Conservation (phyloP, 2,113 vertebrate species). For the Piaya cayana region DNA sequence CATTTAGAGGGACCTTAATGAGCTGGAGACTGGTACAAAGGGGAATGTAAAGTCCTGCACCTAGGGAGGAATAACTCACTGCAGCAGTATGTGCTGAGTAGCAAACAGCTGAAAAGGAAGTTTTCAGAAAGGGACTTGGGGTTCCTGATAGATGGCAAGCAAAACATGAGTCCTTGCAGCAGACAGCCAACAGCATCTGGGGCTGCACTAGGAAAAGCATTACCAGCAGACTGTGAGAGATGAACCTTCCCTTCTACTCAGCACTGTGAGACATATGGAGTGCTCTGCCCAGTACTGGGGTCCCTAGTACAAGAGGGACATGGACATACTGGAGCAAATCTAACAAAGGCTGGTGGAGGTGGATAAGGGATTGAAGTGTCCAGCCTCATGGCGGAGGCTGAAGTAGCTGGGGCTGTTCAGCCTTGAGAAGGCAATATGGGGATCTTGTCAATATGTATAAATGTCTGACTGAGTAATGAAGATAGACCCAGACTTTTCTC, state of each 20-base stretch:
- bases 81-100: background rate
- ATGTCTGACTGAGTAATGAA: background rate
- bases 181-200: background rate
- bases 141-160: background rate
- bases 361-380: background rate
- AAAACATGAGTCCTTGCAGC: fast-evolving
- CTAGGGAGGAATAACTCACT: background rate
- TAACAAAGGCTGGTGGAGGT: background rate
- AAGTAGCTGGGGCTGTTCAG: background rate
- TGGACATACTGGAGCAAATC: background rate
- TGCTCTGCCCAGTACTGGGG: background rate
- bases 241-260: background rate
- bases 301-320: fast-evolving
- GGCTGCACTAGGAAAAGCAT: background rate
- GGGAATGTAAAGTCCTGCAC: background rate
- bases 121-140: background rate
- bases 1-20: background rate
- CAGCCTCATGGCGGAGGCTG: background rate
- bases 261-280: background rate
- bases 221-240: background rate
- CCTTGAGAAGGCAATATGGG: background rate
- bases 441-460: background rate
- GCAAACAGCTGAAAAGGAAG: background rate
- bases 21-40: background rate
- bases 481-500: background rate